A percentile compares a stretch with the other conserved stretches of the same genome.
These are phyloP conservation scores for Pempheris klunzingeri DNA, from an alignment of 2,797 vertebrate species.

Conservation along the genomic window DNA sequence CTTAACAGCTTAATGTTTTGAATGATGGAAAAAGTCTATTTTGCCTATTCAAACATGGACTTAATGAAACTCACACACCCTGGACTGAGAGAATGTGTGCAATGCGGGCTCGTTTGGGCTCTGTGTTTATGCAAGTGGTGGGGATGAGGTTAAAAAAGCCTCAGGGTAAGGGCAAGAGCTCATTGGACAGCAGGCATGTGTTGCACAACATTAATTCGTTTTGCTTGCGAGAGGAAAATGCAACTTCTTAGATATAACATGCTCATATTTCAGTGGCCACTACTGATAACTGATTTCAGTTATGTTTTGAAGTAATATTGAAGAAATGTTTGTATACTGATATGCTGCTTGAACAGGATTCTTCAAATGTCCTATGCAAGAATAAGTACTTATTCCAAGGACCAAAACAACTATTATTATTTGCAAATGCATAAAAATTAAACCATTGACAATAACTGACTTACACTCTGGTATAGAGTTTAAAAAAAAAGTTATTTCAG, in stretches of 20 bases:
- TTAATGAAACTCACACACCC: slow-evolving; percentile 73
- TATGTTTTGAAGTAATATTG: background rate
- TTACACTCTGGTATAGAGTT: background rate
- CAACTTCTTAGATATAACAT: background rate
- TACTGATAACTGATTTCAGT: background rate
- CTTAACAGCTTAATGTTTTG: slow-evolving; percentile 61
- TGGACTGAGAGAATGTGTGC: slow-evolving; percentile 61
- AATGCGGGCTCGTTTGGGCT: slow-evolving; percentile 49
- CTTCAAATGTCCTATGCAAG: background rate
- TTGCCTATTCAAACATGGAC: slow-evolving; percentile 71
- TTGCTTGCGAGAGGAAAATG: slow-evolving; percentile 11
- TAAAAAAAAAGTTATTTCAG: no score
- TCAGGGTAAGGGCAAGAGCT: slow-evolving; percentile 44
- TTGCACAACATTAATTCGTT: background rate
- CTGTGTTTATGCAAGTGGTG: slow-evolving; percentile 70
- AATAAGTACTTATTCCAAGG: background rate
- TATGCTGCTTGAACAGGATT: background rate
- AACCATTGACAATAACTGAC: background rate
- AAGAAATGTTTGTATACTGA: background rate
- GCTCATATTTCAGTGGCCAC: slow-evolving; percentile 1
- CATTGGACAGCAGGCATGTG: slow-evolving; percentile 38
- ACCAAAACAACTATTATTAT: background rate
- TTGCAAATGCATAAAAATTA: no score
- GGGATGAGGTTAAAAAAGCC: slow-evolving; percentile 60
- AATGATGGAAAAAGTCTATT: slow-evolving; percentile 59